A percentile compares a stretch with the other conserved stretches of the same genome.
These are phyloP conservation scores for Echinometra lucunter DNA, from an alignment of 53 echinoderm and acorn worm genomes.

Conservation along the genomic window DNA sequence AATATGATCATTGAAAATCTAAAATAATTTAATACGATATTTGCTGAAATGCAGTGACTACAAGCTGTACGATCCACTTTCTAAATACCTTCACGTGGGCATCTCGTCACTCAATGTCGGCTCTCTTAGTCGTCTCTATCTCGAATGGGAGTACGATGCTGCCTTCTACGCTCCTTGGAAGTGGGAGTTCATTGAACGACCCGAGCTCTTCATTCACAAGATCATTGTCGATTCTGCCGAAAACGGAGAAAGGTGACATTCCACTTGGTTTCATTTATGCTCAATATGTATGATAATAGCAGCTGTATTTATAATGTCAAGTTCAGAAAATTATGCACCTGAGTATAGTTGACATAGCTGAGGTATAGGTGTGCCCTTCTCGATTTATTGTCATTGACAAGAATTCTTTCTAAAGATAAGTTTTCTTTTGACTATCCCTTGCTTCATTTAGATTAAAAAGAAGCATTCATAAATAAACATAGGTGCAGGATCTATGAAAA, in stretches of 20 bases:
- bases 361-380: too few species aligned
- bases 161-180: conserved; percentile 77
- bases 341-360: too few species aligned
- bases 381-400: too few species aligned
- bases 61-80: conserved; percentile 52
- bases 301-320: too few species aligned
- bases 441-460: too few species aligned
- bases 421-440: too few species aligned
- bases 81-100: conserved; percentile 58
- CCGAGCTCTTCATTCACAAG: conserved; percentile 74
- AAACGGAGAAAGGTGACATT: conserved; percentile 57
- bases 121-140: conserved; percentile 51
- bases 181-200: conserved; percentile 73
- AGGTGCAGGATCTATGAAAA: too few species aligned
- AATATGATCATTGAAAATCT: too few species aligned
- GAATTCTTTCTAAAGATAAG: too few species aligned
- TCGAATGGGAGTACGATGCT: conserved; percentile 81
- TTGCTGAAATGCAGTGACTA: conserved; percentile 13
- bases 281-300: neutral
- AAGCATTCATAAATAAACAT: too few species aligned
- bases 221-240: conserved; percentile 69
- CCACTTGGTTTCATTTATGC: neutral
- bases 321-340: too few species aligned
- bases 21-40: too few species aligned
- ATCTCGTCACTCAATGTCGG: conserved; percentile 55